Percentiles rank a stretch among this genome's conserved stretches.
Evolutionary conservation across 2,888 invertebrate genomes (phyloP).

Genomic region (Amorpha juglandis): DNA sequence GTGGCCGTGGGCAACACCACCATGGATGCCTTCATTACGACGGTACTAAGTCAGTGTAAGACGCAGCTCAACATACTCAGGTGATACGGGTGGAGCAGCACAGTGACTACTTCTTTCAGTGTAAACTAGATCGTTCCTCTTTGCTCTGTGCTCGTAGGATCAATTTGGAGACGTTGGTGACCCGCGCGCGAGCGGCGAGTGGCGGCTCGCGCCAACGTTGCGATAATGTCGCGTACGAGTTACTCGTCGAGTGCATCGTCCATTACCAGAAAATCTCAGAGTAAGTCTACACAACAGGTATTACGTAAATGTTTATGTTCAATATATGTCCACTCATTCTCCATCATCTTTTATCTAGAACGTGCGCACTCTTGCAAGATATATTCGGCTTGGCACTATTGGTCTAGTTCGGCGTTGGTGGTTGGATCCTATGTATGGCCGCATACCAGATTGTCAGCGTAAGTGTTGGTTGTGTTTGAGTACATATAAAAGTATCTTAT

Average conservation of each 20-base stretch:
- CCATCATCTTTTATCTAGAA: constrained; percentile 46
- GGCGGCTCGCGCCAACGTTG: constrained; percentile 34
- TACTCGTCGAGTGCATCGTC: constrained; percentile 53
- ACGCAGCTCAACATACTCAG: constrained; percentile 67
- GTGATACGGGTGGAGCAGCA: constrained; percentile 39
- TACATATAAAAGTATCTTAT: constrained; percentile 11
- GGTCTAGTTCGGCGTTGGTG: constrained; percentile 72
- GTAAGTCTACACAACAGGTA: constrained; percentile 40
- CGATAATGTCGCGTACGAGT: constrained; percentile 42
- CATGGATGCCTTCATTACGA: constrained; percentile 75
- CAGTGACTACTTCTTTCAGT: background rate
- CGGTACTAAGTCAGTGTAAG: constrained; percentile 66
- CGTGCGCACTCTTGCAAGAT: constrained; percentile 54
- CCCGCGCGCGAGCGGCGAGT: constrained; percentile 43
- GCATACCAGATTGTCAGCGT: constrained; percentile 73
- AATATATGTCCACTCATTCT: background rate
- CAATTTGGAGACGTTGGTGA: constrained; percentile 54
- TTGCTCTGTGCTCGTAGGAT: constrained; percentile 47
- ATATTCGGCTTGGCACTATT: constrained; percentile 68
- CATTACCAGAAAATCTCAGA: constrained; percentile 62
- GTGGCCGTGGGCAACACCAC: constrained; percentile 78
- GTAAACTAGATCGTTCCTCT: background rate
- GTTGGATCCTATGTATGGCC: constrained; percentile 78
- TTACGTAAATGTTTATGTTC: background rate
- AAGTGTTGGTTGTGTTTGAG: constrained; percentile 40